Evolutionary conservation across 2,113 vertebrate species (phyloP), one percentile per base, ranked within the genome.

Genomic region (Stigmatopora nigra): DNA sequence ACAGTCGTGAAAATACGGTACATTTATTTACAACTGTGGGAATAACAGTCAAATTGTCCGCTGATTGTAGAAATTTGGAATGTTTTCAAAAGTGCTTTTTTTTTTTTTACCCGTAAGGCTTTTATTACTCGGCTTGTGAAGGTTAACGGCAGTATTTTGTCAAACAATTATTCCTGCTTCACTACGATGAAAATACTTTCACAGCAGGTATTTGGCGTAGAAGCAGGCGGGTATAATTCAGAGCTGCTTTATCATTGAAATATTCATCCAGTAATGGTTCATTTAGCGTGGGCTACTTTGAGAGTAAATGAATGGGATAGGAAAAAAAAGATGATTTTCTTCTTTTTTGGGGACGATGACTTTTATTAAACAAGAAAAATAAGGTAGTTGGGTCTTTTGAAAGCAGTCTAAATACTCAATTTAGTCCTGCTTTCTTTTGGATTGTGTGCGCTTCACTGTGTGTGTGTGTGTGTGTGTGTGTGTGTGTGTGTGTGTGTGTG

Each of bases 381-480:
- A 8, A 77, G 69, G 63, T 35, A 67, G 62, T 31, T 68, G 47
- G 41, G 41, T 52, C 41, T 63, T 71, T 57, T 73, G 69, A 71
- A 75, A 65, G 69, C 61, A 68, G 66, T 70, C 69, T 61, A 75
- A 86, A 86, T 60, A 72, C 53, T 65, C 59, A 68, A 75, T 87
- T 84, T 70, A 84, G 84, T 77, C 81, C 71, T 78, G 68, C 84
- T 87, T 78, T 61, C 77, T 69, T 36, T 53, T 17, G 47, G 19
- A 19, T 52, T 56, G 20, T 5, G 9, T 55, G 20, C 14, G 52
- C 22, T 12, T 6, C 3, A 12, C 10, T 25, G 20, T 25, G 19
- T 13, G 31, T 58, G 56, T 79, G 63, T 71, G 84, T 79, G 63
- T 71, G 84, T 56, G 20, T 5, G 9, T 55, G 20, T 11, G 52